Percentiles rank a stretch among this genome's conserved stretches.
Evolutionary conservation across 2,113 vertebrate species (phyloP).

Genomic region (Ursus arctos): DNA sequence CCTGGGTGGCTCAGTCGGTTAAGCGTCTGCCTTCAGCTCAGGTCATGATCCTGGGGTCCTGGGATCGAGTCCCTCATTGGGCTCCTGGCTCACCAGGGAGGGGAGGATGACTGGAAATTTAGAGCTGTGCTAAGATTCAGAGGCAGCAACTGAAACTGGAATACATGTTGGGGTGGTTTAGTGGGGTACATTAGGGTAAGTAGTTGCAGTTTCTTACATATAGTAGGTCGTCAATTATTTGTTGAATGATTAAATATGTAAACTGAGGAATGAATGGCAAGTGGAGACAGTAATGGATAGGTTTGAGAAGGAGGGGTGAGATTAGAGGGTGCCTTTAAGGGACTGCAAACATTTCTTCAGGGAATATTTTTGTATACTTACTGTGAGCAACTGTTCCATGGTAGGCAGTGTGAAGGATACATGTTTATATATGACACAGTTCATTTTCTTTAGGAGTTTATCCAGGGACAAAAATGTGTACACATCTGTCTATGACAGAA

Average conservation of each 20-base stretch:
- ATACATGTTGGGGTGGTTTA: slow-evolving; percentile 24
- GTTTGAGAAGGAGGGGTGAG: slow-evolving; percentile 21
- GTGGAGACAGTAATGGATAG: background rate
- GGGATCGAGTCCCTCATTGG: background rate
- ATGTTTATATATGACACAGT: background rate
- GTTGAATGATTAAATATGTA: slow-evolving; percentile 50
- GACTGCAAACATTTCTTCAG: slow-evolving; percentile 12
- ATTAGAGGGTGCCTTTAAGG: slow-evolving; percentile 36
- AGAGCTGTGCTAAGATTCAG: slow-evolving; percentile 23
- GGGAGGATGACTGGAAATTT: background rate
- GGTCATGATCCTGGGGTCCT: background rate
- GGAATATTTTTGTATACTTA: slow-evolving; percentile 39
- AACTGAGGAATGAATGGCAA: slow-evolving; percentile 31
- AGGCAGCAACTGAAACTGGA: background rate
- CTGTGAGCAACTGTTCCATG: background rate
- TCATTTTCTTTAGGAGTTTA: slow-evolving; percentile 29
- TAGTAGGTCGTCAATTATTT: slow-evolving; percentile 7
- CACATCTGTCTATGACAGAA: background rate
- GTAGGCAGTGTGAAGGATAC: background rate
- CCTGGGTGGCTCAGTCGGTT: background rate
- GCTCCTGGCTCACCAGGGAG: background rate
- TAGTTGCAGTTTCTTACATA: background rate
- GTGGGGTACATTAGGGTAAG: background rate
- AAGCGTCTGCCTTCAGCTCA: background rate
- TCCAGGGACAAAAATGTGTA: background rate